Evolutionary conservation across 2,888 invertebrate genomes (phyloP), one percentile per base, ranked within the genome.

Genomic region (Orthosia gracilis): DNA sequence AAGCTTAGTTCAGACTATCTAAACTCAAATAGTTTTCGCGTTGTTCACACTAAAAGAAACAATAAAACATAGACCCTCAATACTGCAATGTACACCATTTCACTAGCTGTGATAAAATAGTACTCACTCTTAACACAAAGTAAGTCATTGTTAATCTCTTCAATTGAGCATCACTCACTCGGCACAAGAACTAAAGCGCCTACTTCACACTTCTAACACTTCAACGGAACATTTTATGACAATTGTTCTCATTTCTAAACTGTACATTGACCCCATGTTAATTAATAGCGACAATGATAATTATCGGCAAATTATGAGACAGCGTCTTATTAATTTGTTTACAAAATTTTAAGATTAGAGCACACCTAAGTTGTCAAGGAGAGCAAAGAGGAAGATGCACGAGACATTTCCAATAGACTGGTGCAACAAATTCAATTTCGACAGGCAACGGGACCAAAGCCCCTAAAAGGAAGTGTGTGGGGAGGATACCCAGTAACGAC

Each of bases 401-500:
- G 88, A 86, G 83, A 88, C 91, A 91, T 93, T 94, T 93, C 92
- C 93, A 93, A 94, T 92, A 91, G 92, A 91, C 89, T 91, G 92
- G 89, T 94, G 94, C 95, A 94, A 93, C 94, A 94, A 94, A 95
- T 94, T 94, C 92, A 93, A 94, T 92, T 93, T 92, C 89, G 90
- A 91, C 91, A 89, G 86, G 85, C 87, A 92, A 85, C 88, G 91
- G 91, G 90, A 90, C 91, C 92, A 88, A 89, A 93, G 94, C 92
- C 95, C 94, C 93, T 89, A 91, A 91, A 92, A 94, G 94, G 94
- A 95, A 94, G 93, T 92, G 93, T 94, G 95, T 94, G 95, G 95
- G 94, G 95, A 94, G 95, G 93, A 94, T 91, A 91, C 92, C 91
- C 91, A 89, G 89, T 89, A 91, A 89, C 90, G 92, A 96, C 95